A percentile compares a stretch with the other conserved stretches of the same genome.
Evolutionary conservation across 2,888 invertebrate species (phyloP).

Genomic region (Hydropsyche betteni): DNA sequence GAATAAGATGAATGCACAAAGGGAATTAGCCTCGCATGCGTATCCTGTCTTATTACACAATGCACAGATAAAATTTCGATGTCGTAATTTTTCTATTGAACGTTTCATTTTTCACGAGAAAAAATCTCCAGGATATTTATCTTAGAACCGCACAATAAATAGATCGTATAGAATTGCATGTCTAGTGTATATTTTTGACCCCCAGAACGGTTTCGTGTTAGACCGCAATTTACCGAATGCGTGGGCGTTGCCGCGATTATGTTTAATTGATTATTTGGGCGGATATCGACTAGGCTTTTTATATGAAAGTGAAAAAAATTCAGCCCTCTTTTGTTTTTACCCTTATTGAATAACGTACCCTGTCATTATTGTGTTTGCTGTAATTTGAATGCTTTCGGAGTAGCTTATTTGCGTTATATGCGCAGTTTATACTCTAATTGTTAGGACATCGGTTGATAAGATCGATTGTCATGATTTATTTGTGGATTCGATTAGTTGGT

Average conservation of each 20-base stretch:
- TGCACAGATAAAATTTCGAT: conserved; percentile 7
- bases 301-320: neutral
- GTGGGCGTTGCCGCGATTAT: conserved; percentile 28
- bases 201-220: conserved; percentile 17
- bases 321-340: neutral
- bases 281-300: conserved; percentile 25
- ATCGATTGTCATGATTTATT: no score
- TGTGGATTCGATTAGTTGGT: no score
- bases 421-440: no score
- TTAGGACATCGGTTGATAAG: no score
- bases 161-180: conserved; percentile 16
- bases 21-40: neutral
- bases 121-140: no score
- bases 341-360: neutral
- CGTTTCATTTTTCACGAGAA: no score
- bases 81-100: no score
- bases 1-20: neutral
- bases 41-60: neutral
- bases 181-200: conserved; percentile 14
- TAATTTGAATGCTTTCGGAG: no score
- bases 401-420: no score
- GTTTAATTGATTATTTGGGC: conserved; percentile 33
- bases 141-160: neutral
- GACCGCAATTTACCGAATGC: conserved; percentile 25
- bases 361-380: no score